Base-by-base conservation (phyloP, 2,888 invertebrate species). In the Patella ulyssiponensis region DNA sequence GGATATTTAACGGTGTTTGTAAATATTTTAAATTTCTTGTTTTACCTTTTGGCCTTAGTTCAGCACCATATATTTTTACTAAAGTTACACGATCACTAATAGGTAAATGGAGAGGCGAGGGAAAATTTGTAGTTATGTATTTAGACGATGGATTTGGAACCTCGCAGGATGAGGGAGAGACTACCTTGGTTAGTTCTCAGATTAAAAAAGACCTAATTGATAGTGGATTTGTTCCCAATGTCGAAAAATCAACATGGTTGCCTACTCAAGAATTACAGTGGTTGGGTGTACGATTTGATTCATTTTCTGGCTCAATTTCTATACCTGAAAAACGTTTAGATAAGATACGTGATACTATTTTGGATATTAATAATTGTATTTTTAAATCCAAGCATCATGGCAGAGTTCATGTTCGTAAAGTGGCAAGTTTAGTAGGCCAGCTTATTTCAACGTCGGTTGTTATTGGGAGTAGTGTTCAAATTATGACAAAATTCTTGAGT, bases 401-500 rank as follows among this genome's bases (percentile, higher is more conserved):
- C 27, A 15, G 58, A 15, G 58, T 58, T 15, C 58, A 58, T 58
- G 58, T 58, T 15, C 15, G 58, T 5, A 58, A 58, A 58, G 15
- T 58, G n/a, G 58, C 58, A 4, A 58, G 58, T 58, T 58, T 15
- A n/a, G n/a, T 58, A 4, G 58, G 58, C 17, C 58, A 58, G n/a
- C 15, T 58, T 12, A 58, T 58, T 58, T 58, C 58, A n/a, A 58
- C n/a, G 58, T n/a, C 17, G 3, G 58, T 58, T 15, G 58, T 58
- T n/a, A 58, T 56, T 15, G 56, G 56, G 15, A 58, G 58, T 58
- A n/a, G 3, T 58, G 15, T n/a, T 58, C 58, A 58, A 15, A 58
- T 58, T n/a, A 58, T 58, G 58, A 58, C 58, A n/a, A 58, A n/a
- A 58, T 58, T n/a, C 15, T 58, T 58, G 2, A 77, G 77, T 69